Conservation (phyloP, 2,113 vertebrate genomes). For the Chaetura pelagica region DNA sequence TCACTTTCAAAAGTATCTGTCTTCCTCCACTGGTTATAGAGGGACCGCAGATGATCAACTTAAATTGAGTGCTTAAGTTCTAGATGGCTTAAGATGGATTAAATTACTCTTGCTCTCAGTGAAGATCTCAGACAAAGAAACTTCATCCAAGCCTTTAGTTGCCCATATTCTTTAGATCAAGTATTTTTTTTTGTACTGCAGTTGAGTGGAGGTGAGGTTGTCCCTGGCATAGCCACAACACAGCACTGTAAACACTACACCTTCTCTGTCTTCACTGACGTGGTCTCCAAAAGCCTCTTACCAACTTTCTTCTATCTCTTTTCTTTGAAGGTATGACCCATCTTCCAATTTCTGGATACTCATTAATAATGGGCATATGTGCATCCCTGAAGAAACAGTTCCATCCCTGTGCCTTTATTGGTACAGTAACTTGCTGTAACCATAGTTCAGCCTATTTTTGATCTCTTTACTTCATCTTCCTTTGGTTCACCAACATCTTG, state of each 20-base stretch:
- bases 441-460: background rate
- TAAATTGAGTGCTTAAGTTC: background rate
- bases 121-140: background rate
- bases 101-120: background rate
- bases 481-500: background rate
- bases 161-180: background rate
- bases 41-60: background rate
- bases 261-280: background rate
- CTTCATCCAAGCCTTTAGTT: background rate
- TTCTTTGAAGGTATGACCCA: background rate
- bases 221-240: background rate
- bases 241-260: too few relatives aligned
- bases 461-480: background rate
- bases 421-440: background rate
- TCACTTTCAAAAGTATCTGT: background rate
- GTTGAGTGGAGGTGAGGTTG: background rate
- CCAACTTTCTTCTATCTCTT: background rate
- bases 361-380: background rate
- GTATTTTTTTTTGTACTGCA: background rate
- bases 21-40: background rate
- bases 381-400: background rate
- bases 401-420: background rate
- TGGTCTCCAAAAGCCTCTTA: background rate
- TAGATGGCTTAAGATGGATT: background rate
- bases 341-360: background rate